These are phyloP conservation scores for Diplogasteroides magnus DNA, from an alignment of 1,140 invertebrate species.

Conservation along the genomic window DNA sequence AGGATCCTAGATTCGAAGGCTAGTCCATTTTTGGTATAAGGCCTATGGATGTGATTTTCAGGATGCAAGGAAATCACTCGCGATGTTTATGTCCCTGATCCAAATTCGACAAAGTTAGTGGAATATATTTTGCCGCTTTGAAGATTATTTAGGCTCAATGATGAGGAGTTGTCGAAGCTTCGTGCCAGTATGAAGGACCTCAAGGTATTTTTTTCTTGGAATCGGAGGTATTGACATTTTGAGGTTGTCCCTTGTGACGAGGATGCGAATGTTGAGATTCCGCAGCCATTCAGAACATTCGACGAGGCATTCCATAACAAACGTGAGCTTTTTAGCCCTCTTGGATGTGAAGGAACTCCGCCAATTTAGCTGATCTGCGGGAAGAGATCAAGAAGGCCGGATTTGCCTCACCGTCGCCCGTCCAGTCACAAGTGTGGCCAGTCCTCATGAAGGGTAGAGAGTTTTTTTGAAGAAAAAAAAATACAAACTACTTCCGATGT, in stretches of 20 bases:
- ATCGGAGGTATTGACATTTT: too few species aligned
- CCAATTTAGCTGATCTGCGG: slow-evolving; percentile 15
- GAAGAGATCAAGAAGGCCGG: slow-evolving; percentile 21
- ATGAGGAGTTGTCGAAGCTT: neutral
- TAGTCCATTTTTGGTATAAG: neutral
- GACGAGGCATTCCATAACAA: slow-evolving; percentile 19
- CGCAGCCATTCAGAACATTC: slow-evolving; percentile 15
- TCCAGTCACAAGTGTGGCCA: slow-evolving; percentile 28
- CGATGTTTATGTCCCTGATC: neutral
- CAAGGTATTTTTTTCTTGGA: neutral
- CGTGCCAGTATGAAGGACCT: neutral
- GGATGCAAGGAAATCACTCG: neutral
- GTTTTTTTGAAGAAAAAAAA: too few species aligned
- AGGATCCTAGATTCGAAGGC: neutral
- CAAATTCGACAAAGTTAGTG: neutral
- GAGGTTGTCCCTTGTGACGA: slow-evolving; percentile 14
- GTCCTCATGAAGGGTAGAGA: slow-evolving; percentile 20
- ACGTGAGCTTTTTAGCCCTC: slow-evolving; percentile 7
- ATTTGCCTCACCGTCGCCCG: slow-evolving; percentile 16
- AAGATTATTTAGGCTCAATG: neutral
- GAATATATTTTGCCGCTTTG: neutral
- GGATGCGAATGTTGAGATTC: slow-evolving; percentile 7
- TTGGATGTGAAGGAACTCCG: neutral
- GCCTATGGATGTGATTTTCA: neutral
- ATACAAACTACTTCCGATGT: too few species aligned